Evolutionary conservation across 92 coral and sea anemone genomes (phyloP).

Genomic region (Heliopora coerulea): DNA sequence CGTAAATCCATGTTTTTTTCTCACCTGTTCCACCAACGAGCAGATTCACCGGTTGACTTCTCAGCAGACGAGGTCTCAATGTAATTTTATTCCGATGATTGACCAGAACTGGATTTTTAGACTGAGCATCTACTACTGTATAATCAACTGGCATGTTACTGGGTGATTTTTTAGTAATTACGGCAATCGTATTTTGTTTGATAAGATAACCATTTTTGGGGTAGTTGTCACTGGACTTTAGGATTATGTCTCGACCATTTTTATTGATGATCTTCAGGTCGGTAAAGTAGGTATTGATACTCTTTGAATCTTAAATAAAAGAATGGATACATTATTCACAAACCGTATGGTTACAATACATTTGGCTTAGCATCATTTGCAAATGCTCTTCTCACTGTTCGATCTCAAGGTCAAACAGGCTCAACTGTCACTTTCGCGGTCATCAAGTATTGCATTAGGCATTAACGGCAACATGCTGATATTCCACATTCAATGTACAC

Average conservation of each 20-base stretch:
- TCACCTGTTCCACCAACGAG: constrained; percentile 19
- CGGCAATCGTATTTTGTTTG: constrained; percentile 62
- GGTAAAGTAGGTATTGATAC: constrained; percentile 29
- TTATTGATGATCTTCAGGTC: constrained; percentile 55
- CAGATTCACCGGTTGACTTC: constrained; percentile 17
- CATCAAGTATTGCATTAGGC: no score
- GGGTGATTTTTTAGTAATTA: constrained; percentile 63
- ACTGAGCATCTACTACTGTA: constrained; percentile 42
- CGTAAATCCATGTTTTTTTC: no score
- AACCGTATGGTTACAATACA: no score
- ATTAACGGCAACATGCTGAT: no score
- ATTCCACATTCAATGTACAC: no score
- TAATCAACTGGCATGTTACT: constrained; percentile 58
- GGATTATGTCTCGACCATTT: constrained; percentile 57
- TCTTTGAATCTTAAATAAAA: constrained; percentile 9
- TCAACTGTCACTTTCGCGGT: no score
- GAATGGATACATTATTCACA: not conserved
- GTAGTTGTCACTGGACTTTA: constrained; percentile 53
- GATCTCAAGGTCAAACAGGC: no score
- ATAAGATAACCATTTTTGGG: constrained; percentile 56
- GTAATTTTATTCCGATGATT: constrained; percentile 37
- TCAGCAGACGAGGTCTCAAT: not conserved
- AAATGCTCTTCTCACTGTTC: no score
- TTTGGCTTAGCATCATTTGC: no score
- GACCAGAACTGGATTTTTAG: constrained; percentile 48